Conservation (phyloP, 2,797 vertebrate genomes). For the Hippoglossus hippoglossus region DNA sequence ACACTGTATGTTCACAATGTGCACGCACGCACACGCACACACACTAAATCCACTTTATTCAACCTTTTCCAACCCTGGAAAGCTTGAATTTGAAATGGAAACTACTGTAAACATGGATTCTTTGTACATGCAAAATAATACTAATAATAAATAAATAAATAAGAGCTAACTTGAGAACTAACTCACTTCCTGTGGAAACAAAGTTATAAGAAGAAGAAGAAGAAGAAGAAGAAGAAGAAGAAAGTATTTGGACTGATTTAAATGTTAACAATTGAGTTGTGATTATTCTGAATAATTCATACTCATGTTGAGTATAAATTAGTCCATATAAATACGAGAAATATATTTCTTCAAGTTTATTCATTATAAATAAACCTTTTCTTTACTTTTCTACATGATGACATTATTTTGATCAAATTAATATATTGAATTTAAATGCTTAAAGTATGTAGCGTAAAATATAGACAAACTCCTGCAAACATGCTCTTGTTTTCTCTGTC, state of each 20-base stretch:
- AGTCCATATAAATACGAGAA: too few relatives aligned
- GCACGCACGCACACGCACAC: neutral
- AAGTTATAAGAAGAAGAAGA: neutral
- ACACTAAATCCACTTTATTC: neutral
- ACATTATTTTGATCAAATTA: neutral
- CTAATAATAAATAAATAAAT: neutral
- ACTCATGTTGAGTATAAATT: neutral
- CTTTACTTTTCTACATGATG: too few relatives aligned
- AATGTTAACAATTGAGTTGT: neutral
- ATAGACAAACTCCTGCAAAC: neutral
- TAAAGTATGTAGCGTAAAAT: neutral
- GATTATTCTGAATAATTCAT: neutral
- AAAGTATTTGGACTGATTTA: neutral
- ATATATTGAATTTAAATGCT: neutral
- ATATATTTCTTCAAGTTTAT: neutral
- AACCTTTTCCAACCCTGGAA: too few relatives aligned
- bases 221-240: too few relatives aligned
- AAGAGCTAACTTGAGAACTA: neutral
- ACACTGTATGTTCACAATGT: conserved; percentile 21
- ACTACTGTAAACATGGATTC: too few relatives aligned
- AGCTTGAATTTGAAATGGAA: too few relatives aligned
- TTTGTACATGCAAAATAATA: too few relatives aligned
- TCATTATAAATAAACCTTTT: too few relatives aligned
- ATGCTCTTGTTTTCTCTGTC: conserved; percentile 4
- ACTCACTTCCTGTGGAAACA: too few relatives aligned